These are phyloP conservation scores for Agrotis exclamationis DNA, from an alignment of 2,888 invertebrate species.

Conservation along the genomic window DNA sequence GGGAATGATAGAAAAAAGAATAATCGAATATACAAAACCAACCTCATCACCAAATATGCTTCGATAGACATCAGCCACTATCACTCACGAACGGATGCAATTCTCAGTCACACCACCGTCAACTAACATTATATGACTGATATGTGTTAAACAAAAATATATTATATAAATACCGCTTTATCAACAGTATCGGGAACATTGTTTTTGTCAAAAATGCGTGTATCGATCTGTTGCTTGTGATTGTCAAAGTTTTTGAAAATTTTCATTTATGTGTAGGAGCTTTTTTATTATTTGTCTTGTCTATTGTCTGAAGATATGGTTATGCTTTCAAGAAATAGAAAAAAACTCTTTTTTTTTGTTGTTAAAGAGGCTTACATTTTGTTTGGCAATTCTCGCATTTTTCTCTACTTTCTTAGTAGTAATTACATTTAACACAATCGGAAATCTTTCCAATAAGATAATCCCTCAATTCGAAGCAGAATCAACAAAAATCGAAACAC, in stretches of 20 bases:
- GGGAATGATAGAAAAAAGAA: constrained; percentile 8
- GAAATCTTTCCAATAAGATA: background rate
- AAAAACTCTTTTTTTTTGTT: too few relatives aligned
- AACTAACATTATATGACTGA: constrained; percentile 71
- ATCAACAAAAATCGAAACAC: background rate
- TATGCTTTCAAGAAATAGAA: background rate
- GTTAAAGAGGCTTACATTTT: too few relatives aligned
- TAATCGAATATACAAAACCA: constrained; percentile 26
- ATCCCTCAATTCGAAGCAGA: background rate
- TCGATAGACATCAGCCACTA: constrained; percentile 62
- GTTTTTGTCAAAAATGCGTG: constrained; percentile 64
- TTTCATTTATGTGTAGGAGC: background rate
- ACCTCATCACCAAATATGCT: constrained; percentile 54
- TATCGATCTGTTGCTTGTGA: constrained; percentile 63
- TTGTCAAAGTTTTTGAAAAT: constrained; percentile 73
- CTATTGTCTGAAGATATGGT: background rate
- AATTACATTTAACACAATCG: background rate
- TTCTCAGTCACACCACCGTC: constrained; percentile 69
- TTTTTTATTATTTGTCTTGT: background rate
- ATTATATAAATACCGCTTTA: constrained; percentile 73
- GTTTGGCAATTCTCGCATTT: too few relatives aligned
- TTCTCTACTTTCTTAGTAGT: background rate
- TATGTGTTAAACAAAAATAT: constrained; percentile 65
- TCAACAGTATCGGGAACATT: constrained; percentile 65
- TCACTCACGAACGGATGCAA: constrained; percentile 73